Evolutionary conservation across 2,888 invertebrate genomes (phyloP).

Genomic region (Cataglyphis livida): DNA sequence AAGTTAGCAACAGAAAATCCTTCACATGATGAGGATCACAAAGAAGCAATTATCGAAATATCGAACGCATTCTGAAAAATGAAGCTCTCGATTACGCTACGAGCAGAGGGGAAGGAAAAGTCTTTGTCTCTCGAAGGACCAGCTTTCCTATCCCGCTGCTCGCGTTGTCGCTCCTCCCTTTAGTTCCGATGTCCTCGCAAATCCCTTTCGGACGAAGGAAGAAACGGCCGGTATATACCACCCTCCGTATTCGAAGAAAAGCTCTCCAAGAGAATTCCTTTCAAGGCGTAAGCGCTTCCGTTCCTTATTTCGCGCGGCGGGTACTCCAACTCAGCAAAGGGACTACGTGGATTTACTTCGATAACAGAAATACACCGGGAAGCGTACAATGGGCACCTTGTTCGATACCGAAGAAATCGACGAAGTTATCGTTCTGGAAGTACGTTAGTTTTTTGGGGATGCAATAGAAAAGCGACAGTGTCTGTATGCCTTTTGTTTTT

Average conservation of each 20-base stretch:
- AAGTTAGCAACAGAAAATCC: slow-evolving; percentile 23
- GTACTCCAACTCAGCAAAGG: slow-evolving; percentile 63
- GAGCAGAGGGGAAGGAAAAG: background rate
- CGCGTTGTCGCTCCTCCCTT: slow-evolving; percentile 39
- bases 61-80: slow-evolving; percentile 45
- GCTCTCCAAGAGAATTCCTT: slow-evolving; percentile 71
- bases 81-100: slow-evolving; percentile 29
- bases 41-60: slow-evolving; percentile 52
- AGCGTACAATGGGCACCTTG: slow-evolving; percentile 64
- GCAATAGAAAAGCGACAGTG: slow-evolving; percentile 8
- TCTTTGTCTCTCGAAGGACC: slow-evolving; percentile 45
- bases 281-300: slow-evolving; percentile 72
- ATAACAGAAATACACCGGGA: slow-evolving; percentile 73
- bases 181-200: slow-evolving; percentile 65
- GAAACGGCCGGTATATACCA: slow-evolving; percentile 52
- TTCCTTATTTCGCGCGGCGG: slow-evolving; percentile 70
- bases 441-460: slow-evolving; percentile 16
- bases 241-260: slow-evolving; percentile 54
- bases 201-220: slow-evolving; percentile 69
- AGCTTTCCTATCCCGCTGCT: slow-evolving; percentile 24
- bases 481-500: slow-evolving; percentile 39
- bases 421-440: slow-evolving; percentile 13
- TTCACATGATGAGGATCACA: slow-evolving; percentile 11
- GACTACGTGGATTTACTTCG: slow-evolving; percentile 75
- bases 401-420: slow-evolving; percentile 41